Base-by-base conservation (phyloP, 2,888 invertebrate species). In the Halictus quadricinctus region DNA sequence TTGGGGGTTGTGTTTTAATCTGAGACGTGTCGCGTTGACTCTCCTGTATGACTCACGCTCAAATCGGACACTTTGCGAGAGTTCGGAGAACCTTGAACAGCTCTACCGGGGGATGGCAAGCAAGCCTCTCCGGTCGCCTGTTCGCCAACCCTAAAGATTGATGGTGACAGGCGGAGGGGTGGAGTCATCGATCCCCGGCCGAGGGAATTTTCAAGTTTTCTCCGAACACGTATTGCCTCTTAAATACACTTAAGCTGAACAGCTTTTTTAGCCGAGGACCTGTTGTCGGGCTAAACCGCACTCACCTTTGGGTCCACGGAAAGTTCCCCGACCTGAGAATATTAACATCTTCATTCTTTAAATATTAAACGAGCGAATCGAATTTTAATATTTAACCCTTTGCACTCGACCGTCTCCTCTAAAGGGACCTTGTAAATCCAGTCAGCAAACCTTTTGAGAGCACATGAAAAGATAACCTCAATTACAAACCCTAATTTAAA, bases 121-220 rank as follows among this genome's bases (percentile, higher is more conserved):
- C 78, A n/a, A 58, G n/a, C 5, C 58, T 58, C 87, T 85, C n/a
- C 54, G 79, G 48, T 64, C 69, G 76, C 81, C 83, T 74, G 75
- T 77, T 81, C 80, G 72, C 88, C 81, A 76, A 73, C 84, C 90
- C 88, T 78, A 87, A 91, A 91, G 92, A 92, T 92, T 92, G 92
- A 92, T 92, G 91, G 89, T 89, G 90, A 90, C 91, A 90, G 29
- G 80, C 79, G 77, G 50, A 90, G 86, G 85, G 79, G 90, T 87
- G 78, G 60, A 91, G 90, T 92, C 92, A 91, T 91, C 90, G 89
- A 86, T 88, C 81, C 58, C 79, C 64, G 72, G 69, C 81, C 18
- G 88, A 91, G 86, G 87, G 89, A 90, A 91, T 89, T 91, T 90
- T 88, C 86, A 92, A 91, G 87, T 91, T 84, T 81, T 83, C 73